Base-by-base conservation (phyloP, 2,888 invertebrate genomes). In the Tenthredo distinguenda region DNA sequence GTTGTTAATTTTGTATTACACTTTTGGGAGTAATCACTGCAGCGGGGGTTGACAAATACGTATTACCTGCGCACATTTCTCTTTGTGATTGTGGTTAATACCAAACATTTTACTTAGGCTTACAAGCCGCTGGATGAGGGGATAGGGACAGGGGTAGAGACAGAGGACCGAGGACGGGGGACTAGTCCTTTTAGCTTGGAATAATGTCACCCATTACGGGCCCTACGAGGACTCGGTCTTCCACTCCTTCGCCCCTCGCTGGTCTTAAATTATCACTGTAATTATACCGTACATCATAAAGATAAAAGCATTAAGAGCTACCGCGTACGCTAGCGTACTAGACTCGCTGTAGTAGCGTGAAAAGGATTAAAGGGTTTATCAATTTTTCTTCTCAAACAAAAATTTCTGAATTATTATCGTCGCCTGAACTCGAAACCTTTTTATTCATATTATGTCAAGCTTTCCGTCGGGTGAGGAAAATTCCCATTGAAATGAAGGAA, bases 81-180 rank as follows among this genome's bases (percentile, higher is more conserved):
- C 47, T 55, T 77, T 50, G 74, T 31, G 47, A 40, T 84, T 85
- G 86, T 74, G 87, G 87, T 89, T 89, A 89, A 88, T 88, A 88
- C 89, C 87, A 88, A 91, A 91, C 90, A 91, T 92, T 92, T 91
- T 91, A 90, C 90, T 89, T 87, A 88, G 89, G 88, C 88, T 88
- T 86, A 86, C 86, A 85, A 82, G 85, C 76, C 34, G 81, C 62
- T 37, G 85, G 12, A 10, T 10, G 55, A 55, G 15, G n/a, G 34
- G 6, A 6, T 18, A 15, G 55, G 31, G 40, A 43, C 40, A 43
- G 40, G 40, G 40, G 10, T 2, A 26, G 12, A 47, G 43, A 47
- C 12, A 65, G 50, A 50, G 65, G 31, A 31, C 31, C 4, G 31
- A 31, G 65, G 65, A 26, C 65, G 4, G 65, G 7, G 82, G 74